Percentiles rank a stretch among this genome's conserved stretches.
Conservation (phyloP, 2,797 vertebrate species). For the Vespertilio murinus region DNA sequence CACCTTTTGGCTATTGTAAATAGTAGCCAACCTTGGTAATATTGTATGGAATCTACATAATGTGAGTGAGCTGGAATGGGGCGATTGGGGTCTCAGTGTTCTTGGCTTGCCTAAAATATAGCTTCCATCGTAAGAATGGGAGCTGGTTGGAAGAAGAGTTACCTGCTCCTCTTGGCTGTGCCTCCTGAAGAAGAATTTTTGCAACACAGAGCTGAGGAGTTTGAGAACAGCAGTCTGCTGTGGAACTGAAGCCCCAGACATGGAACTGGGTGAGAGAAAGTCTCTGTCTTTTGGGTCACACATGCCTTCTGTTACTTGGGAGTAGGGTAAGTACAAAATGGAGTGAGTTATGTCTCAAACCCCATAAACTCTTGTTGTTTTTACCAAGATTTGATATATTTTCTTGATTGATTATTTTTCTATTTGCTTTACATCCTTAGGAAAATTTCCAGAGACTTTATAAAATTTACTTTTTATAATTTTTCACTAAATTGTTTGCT, state of each 20-base stretch:
- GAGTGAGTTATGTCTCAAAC: background rate
- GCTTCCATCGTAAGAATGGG: background rate
- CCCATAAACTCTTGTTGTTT: background rate
- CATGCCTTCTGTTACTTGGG: background rate
- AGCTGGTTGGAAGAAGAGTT: background rate
- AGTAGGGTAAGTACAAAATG: background rate
- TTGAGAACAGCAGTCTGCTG: background rate
- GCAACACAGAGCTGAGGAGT: background rate
- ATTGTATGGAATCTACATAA: background rate
- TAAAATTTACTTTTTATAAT: slow-evolving; percentile 6
- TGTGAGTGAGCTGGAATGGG: too few species aligned
- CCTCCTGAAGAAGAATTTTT: background rate
- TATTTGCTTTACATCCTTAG: background rate
- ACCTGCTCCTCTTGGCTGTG: background rate
- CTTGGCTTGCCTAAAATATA: background rate
- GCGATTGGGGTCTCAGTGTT: background rate
- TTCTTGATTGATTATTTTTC: background rate
- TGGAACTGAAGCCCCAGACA: background rate
- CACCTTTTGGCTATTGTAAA: background rate
- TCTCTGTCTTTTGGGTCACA: background rate
- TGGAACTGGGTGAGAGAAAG: background rate
- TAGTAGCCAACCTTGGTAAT: background rate
- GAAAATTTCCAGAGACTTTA: slow-evolving; percentile 10
- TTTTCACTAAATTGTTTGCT: slow-evolving; percentile 1
- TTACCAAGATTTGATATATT: background rate